phyloP scores from a whole-genome alignment of 2,113 vertebrate species.

The Calyptommatus sinebrachiatus region DNA sequence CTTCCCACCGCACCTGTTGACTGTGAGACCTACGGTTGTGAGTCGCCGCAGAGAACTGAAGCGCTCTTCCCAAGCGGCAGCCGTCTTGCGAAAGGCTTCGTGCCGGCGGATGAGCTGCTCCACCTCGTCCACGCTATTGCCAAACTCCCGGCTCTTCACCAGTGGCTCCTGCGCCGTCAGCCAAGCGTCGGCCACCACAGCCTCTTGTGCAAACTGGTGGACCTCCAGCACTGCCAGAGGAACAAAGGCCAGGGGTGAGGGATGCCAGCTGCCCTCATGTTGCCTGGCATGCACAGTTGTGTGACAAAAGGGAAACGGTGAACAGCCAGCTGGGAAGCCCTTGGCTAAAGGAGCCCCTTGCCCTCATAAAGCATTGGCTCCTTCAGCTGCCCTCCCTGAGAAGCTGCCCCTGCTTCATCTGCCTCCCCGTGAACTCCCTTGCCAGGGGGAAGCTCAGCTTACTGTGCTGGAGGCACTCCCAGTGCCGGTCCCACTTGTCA shows the following conservation, averaged over 20 bases:
- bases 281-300: too few species aligned
- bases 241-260: not conserved
- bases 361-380: too few species aligned
- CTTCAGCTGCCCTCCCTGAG: too few species aligned
- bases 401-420: not conserved
- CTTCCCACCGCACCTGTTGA: slow-evolving; percentile 61
- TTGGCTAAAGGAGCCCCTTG: not conserved
- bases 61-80: slow-evolving; percentile 89
- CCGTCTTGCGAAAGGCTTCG: slow-evolving; percentile 91
- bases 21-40: slow-evolving; percentile 63
- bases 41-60: slow-evolving; percentile 91
- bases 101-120: slow-evolving; percentile 94
- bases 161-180: slow-evolving; percentile 89
- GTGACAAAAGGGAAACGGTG: too few species aligned
- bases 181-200: slow-evolving; percentile 92
- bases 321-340: too few species aligned
- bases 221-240: slow-evolving; percentile 85
- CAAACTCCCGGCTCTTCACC: slow-evolving; percentile 87
- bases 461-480: slow-evolving; percentile 93
- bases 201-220: slow-evolving; percentile 95
- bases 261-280: too few species aligned
- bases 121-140: slow-evolving; percentile 91
- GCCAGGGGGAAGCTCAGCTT: slow-evolving; percentile 53
- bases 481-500: slow-evolving; percentile 92
- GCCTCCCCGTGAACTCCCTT: not conserved